Evolutionary conservation across 2,888 invertebrate species (phyloP), one percentile per base, ranked within the genome.

Genomic region (Leucophenga montana): DNA sequence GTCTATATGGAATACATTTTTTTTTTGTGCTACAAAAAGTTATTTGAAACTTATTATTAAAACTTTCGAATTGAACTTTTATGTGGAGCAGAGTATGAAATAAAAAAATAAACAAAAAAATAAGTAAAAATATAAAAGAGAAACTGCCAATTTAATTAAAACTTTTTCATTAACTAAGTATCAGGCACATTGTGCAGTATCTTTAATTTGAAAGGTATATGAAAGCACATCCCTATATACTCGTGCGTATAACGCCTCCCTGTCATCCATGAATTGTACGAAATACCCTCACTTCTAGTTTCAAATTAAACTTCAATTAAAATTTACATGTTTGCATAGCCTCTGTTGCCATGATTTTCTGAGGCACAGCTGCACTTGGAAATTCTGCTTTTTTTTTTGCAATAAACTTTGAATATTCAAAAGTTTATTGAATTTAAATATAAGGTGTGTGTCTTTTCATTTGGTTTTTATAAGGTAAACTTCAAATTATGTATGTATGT

Each of bases 101-200:
- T 5, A 39, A 39, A 39, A 39, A 27, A 27, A 27, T 3, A 27
- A 27, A 62, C 39, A 64, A 64, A 64, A 48, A 33, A 64, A n/a
- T n/a, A 39, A 8, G 8, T 5, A 39, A 39, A 39, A 39, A 27
- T 3, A 27, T 3, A 27, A 27, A 62, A 39, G 48, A 64, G 48
- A 48, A 33, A 64, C n/a, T 8, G 39, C 62, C 62, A 64, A 64
- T 64, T 64, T 64, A 64, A 64, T 64, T 64, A 64, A 64, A 64
- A 64, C 62, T 64, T 64, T 62, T 64, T 64, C 48, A 64, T 64
- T 64, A 64, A 64, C 62, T 64, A 64, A 64, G 62, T 48, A 64
- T 20, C 50, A 16, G 3, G 14, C 1, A 39, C 11, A 8, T 8
- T 39, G 9, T 39, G 39, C 11, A 39, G 8, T 8, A 39, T 39